Evolutionary conservation across 1,140 invertebrate species (phyloP).

Genomic region (Ceratosolen solmsi): DNA sequence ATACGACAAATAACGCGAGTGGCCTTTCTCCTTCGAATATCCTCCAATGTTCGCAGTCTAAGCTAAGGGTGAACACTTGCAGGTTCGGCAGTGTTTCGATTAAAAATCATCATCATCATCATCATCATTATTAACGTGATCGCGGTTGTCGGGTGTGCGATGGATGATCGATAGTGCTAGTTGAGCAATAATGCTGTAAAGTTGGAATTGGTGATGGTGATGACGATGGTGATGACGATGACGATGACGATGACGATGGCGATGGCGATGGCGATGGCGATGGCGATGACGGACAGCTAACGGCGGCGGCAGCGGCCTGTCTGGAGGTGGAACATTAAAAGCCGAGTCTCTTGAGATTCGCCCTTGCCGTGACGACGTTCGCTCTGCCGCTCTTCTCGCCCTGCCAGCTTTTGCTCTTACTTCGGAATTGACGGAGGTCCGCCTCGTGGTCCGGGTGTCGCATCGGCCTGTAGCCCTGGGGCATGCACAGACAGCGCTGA

Average conservation of each 20-base stretch:
- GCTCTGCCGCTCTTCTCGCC: slow-evolving; percentile 66
- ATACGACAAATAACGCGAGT: slow-evolving; percentile 4
- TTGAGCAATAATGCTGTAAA: neutral
- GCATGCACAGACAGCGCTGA: slow-evolving; percentile 83
- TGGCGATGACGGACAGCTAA: no score
- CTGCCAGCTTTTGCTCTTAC: slow-evolving; percentile 85
- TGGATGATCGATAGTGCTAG: no score
- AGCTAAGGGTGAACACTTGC: no score
- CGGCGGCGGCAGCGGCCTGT: no score
- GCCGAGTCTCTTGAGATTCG: slow-evolving; percentile 68
- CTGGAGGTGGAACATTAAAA: slow-evolving; percentile 57
- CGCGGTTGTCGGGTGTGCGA: no score
- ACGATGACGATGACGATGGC: no score
- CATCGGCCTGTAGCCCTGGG: slow-evolving; percentile 86
- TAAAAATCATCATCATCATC: no score
- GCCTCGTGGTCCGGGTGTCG: slow-evolving; percentile 81
- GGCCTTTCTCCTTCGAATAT: neutral
- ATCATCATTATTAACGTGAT: neutral
- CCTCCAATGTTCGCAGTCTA: neutral
- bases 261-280: no score
- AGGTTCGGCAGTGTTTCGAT: no score
- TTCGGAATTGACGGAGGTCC: slow-evolving; percentile 83
- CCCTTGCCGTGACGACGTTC: slow-evolving; percentile 55
- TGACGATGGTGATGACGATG: no score
- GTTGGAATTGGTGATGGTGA: neutral